These are phyloP conservation scores for Agapornis canus DNA, from an alignment of 2,797 vertebrate species.

Conservation along the genomic window DNA sequence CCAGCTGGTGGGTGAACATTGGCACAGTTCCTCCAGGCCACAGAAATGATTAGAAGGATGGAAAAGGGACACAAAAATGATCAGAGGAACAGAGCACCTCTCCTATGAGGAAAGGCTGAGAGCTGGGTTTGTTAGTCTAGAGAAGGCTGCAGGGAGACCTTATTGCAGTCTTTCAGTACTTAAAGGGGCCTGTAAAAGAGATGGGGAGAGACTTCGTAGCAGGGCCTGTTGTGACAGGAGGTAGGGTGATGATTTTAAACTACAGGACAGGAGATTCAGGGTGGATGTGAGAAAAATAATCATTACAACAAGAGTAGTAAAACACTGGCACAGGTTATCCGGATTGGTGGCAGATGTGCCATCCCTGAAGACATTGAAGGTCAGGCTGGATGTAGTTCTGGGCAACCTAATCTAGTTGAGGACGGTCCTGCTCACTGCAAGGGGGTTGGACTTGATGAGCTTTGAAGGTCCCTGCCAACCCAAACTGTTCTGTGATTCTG, in stretches of 20 bases:
- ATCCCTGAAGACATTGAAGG: not conserved
- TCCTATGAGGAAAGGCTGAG: not conserved
- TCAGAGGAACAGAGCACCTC: not conserved
- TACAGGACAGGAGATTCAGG: not conserved
- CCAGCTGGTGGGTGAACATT: rapidly evolving
- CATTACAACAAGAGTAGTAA: not conserved
- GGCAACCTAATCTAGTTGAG: not conserved
- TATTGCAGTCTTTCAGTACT: not conserved
- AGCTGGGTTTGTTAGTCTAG: not conserved
- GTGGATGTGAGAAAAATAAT: not conserved
- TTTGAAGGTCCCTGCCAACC: not conserved
- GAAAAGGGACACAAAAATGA: not conserved
- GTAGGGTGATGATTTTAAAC: not conserved
- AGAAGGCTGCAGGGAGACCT: not conserved
- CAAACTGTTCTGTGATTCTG: not conserved
- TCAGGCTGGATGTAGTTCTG: not conserved
- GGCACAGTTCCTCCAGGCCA: not conserved
- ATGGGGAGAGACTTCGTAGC: not conserved
- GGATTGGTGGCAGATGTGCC: not conserved
- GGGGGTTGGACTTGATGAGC: not conserved
- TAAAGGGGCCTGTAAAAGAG: not conserved
- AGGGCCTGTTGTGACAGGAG: not conserved
- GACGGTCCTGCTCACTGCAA: not conserved
- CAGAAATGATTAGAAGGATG: not conserved
- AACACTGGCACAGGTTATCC: not conserved